phyloP scores from a whole-genome alignment of 2,888 invertebrate genomes.

The Boloria euphrosyne region DNA sequence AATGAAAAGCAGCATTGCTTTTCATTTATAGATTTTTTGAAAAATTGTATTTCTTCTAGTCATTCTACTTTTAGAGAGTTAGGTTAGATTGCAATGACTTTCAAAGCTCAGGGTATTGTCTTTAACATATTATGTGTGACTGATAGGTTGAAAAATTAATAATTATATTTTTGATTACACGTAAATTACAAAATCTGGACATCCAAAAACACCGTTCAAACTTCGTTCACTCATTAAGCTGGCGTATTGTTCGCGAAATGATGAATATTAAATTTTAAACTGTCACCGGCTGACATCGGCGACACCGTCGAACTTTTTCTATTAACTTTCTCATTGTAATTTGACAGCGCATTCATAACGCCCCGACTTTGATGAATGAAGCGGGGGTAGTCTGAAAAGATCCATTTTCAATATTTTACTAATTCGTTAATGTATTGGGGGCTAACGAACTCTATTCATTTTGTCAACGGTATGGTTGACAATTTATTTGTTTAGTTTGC shows the following conservation, averaged over 20 bases:
- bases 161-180: too few species aligned
- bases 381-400: conserved; percentile 21
- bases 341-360: conserved; percentile 77
- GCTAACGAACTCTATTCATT: not conserved
- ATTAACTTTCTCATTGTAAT: conserved; percentile 77
- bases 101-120: too few species aligned
- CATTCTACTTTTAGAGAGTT: too few species aligned
- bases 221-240: conserved; percentile 45
- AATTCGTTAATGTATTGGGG: conserved; percentile 4
- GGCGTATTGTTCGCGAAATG: conserved; percentile 41
- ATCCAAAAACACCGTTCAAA: conserved; percentile 4
- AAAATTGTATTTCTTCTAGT: too few species aligned
- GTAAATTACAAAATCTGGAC: too few species aligned
- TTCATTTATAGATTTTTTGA: too few species aligned
- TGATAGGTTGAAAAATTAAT: too few species aligned
- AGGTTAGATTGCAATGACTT: too few species aligned
- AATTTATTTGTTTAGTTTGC: conserved; percentile 4
- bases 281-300: conserved; percentile 43
- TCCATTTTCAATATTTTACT: conserved; percentile 12
- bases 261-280: conserved; percentile 71
- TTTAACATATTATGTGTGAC: too few species aligned
- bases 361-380: conserved; percentile 69
- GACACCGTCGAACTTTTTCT: conserved; percentile 77
- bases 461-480: not conserved
- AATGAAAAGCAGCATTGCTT: too few species aligned